These are phyloP conservation scores for Eunapius fragilis DNA, from an alignment of 37 sponge, comb jelly and placozoan genomes.

Conservation along the genomic window DNA sequence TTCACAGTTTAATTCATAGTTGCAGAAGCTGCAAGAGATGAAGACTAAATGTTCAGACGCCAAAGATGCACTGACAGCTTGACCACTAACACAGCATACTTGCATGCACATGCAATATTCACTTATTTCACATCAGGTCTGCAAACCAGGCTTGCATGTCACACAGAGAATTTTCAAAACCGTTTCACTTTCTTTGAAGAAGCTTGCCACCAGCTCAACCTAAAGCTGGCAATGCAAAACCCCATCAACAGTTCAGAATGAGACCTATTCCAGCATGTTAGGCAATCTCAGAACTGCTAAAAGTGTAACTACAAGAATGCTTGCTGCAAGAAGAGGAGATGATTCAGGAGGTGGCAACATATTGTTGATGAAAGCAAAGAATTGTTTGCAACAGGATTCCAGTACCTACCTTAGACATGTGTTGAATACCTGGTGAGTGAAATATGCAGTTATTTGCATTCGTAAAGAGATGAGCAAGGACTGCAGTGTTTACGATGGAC, in stretches of 20 bases:
- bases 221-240: slow-evolving; percentile 14
- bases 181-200: slow-evolving; percentile 24
- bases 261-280: no score
- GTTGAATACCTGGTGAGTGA: not conserved
- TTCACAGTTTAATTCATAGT: no score
- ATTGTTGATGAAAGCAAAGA: not conserved
- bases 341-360: not conserved
- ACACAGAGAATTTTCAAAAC: slow-evolving; percentile 33
- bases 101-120: not conserved
- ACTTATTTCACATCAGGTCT: slow-evolving; percentile 11
- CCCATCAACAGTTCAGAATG: no score
- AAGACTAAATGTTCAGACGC: no score
- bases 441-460: not conserved
- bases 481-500: slow-evolving; percentile 15
- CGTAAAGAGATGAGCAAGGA: not conserved
- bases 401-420: not conserved
- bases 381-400: not conserved
- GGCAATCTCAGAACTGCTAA: no score
- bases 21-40: no score
- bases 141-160: slow-evolving; percentile 45
- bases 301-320: no score
- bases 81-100: not conserved
- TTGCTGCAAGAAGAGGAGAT: no score
- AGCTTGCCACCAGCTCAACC: slow-evolving; percentile 18
- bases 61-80: no score